phyloP scores from a whole-genome alignment of 2,797 vertebrate species.

The Delichon dasypus region DNA sequence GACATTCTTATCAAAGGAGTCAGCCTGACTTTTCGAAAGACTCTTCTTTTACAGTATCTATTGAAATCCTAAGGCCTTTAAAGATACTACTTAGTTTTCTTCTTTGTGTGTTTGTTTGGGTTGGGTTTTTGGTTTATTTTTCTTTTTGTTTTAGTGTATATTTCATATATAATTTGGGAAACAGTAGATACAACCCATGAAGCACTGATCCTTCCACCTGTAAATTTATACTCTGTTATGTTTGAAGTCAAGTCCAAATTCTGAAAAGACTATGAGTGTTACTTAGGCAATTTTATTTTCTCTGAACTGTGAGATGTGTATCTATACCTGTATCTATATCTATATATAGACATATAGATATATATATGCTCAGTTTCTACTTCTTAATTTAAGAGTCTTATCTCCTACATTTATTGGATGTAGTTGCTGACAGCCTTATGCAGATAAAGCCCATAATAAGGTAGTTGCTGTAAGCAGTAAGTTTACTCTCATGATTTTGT shows the following conservation, averaged over 20 bases:
- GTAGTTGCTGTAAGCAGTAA: neutral
- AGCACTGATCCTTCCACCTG: neutral
- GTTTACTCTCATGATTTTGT: neutral
- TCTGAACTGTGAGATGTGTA: neutral
- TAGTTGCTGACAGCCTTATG: neutral
- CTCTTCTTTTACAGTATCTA: conserved; percentile 42
- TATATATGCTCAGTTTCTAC: neutral
- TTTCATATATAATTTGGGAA: neutral
- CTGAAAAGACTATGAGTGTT: neutral
- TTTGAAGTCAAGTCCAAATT: neutral
- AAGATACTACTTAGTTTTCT: neutral
- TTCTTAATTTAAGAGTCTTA: neutral
- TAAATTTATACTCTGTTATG: neutral
- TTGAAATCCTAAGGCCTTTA: conserved; percentile 13
- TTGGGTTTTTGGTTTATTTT: neutral
- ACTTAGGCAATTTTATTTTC: neutral
- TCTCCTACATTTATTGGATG: neutral
- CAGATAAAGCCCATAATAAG: neutral
- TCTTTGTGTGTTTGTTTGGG: neutral
- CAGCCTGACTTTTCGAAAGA: conserved; percentile 56
- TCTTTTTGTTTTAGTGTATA: neutral
- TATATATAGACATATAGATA: neutral
- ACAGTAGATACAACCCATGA: neutral
- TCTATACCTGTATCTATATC: too few species aligned
- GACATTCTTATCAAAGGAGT: conserved; percentile 65